Evolutionary conservation across 1,140 invertebrate genomes (phyloP), one percentile per base, ranked within the genome.

Genomic region (Pseudomyrmex gracilis): DNA sequence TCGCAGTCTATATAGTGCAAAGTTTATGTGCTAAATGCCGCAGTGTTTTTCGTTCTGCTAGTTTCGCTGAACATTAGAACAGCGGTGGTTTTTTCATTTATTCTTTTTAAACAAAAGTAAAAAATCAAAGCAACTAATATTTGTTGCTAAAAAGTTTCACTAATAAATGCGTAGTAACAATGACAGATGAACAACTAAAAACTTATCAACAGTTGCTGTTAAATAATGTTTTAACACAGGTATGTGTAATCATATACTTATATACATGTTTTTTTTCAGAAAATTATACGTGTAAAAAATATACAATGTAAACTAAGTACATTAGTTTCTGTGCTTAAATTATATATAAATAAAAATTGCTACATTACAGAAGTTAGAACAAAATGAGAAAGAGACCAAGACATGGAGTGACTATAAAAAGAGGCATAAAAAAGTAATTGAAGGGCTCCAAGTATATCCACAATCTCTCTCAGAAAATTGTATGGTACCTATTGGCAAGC

Each of bases 401-500:
- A 88, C 85, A 70, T 94, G 92, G 93, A 90, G 43, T 0, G 85
- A 92, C 5, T 93, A 94, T 43, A 93, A 88, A 84, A 91, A 92
- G 0, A 87, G 91, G 1, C 93, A 95, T 82, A 66, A 91, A 17
- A 92, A 92, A 53, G 91, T 95, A 15, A 92, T 93, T 60, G 87
- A 92, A 74, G 90, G 91, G 7, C 76, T 95, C 17, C 34, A 93
- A 76, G 90, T 86, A 0, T 86, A 95, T 58, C 92, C 92, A 13
- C 77, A 89, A 60, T 89, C 93, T 20, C 60, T 95, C 24, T 90
- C 93, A 0, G 84, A 94, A 64, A 92, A 94, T 70, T 95, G 95
- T 68, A 94, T 96, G 95, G 95, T 97, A 2, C 97, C 96, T 9
- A 93, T 97, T 87, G 96, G 96, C 12, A 94, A 94, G 49, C 90